Base-by-base conservation (phyloP, 2,888 invertebrate genomes). In the Nipponacmea schrenckii region DNA sequence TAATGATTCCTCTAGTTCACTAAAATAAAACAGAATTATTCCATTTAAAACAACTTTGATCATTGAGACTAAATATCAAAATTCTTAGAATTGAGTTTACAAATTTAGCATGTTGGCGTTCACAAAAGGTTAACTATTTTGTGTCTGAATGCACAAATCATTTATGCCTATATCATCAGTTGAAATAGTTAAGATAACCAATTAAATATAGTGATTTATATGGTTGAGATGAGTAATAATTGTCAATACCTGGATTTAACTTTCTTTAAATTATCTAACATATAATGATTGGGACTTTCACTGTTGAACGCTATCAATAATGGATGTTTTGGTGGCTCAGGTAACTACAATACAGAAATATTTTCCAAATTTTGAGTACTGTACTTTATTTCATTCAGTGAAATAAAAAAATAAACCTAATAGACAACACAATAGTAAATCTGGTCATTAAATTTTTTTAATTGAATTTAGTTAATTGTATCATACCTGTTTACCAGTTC, bases 1-100 rank as follows among this genome's bases (percentile, higher is more conserved):
- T 0, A 98, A 90, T 0, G 96, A 92, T 89, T 97, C 96, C 89
- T 98, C 96, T 74, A 98, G 89, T 85, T 98, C 97, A 86, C 97
- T 96, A 89, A 7, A 91, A 90, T 74, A 75, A 74, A 69, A 72
- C 39, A 39, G 7, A 5, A 39, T 39, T 5, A 8, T 5, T 8
- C 1, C 3, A 39, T 39, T 39, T 1, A 39, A 39, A 39, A 39
- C 10, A 39, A 39, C 10, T 39, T n/a, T n/a, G n/a, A n/a, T n/a
- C n/a, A n/a, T n/a, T n/a, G n/a, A n/a, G n/a, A n/a, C n/a, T n/a
- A n/a, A n/a, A n/a, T n/a, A n/a, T n/a, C n/a, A n/a, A n/a, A n/a
- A n/a, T n/a, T n/a, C n/a, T n/a, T n/a, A n/a, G n/a, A n/a, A n/a
- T n/a, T n/a, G n/a, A n/a, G n/a, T n/a, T n/a, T n/a, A n/a, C n/a